A percentile compares a stretch with the other conserved stretches of the same genome.
Evolutionary conservation across 1,140 invertebrate species (phyloP).

Genomic region (Arion vulgaris): DNA sequence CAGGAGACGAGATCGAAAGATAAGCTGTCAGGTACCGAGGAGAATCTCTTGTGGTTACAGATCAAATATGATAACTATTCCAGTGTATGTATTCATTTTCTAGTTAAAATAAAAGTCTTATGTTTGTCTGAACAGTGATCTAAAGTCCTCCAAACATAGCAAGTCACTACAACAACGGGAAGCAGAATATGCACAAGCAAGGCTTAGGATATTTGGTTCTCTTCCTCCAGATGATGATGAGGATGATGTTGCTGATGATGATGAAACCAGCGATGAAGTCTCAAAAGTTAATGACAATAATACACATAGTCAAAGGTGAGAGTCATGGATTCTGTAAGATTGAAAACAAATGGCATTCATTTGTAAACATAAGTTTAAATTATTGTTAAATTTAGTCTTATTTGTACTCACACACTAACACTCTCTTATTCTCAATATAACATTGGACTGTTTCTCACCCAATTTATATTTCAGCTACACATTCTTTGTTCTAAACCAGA

Average conservation of each 20-base stretch:
- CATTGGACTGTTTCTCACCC: no score
- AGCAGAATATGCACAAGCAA: slow-evolving; percentile 89
- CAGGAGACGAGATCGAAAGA: no score
- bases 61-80: no score
- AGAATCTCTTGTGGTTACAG: no score
- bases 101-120: not conserved
- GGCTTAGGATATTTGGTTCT: slow-evolving; percentile 86
- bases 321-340: no score
- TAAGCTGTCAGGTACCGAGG: no score
- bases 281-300: not conserved
- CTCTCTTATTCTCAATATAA: no score
- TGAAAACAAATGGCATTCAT: not conserved
- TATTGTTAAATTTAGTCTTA: no score
- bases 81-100: not conserved
- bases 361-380: not conserved
- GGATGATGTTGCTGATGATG: slow-evolving; percentile 8
- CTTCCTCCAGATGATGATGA: slow-evolving; percentile 68
- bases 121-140: slow-evolving; percentile 10
- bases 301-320: not conserved
- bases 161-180: slow-evolving; percentile 89
- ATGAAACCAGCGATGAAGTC: not conserved
- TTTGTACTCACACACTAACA: no score
- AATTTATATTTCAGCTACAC: no score
- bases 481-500: no score
- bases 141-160: slow-evolving; percentile 77